Evolutionary conservation across 2,113 vertebrate genomes (phyloP).

Genomic region (Tor tambroides): DNA sequence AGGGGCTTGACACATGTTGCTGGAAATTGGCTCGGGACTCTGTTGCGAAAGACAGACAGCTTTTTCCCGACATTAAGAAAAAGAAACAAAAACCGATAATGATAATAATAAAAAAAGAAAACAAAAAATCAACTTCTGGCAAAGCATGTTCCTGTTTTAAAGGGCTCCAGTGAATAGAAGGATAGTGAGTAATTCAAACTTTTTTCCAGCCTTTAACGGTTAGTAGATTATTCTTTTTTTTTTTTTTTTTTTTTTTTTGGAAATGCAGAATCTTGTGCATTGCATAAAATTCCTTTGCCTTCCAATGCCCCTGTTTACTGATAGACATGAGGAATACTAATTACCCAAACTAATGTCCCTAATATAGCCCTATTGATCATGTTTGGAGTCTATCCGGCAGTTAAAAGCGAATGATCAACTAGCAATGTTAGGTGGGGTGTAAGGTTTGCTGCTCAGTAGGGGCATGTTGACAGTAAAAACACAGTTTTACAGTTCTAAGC

Average conservation of each 20-base stretch:
- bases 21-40: constrained; percentile 46
- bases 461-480: constrained; percentile 20
- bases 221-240: background rate
- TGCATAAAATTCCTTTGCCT: background rate
- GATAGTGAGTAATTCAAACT: background rate
- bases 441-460: background rate
- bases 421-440: background rate
- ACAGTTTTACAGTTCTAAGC: constrained; percentile 28
- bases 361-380: background rate
- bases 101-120: background rate
- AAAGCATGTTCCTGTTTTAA: background rate
- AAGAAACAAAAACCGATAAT: background rate
- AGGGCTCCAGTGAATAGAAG: background rate
- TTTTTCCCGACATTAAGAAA: background rate
- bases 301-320: background rate
- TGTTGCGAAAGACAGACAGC: constrained; percentile 47
- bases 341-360: background rate
- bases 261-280: background rate
- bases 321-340: background rate
- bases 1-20: constrained; percentile 45
- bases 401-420: background rate
- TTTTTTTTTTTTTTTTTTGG: background rate
- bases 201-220: background rate
- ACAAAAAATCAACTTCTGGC: background rate
- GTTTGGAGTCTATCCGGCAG: background rate